These are phyloP conservation scores for Buceros bicornis DNA, from an alignment of 2,797 vertebrate species.

Conservation along the genomic window DNA sequence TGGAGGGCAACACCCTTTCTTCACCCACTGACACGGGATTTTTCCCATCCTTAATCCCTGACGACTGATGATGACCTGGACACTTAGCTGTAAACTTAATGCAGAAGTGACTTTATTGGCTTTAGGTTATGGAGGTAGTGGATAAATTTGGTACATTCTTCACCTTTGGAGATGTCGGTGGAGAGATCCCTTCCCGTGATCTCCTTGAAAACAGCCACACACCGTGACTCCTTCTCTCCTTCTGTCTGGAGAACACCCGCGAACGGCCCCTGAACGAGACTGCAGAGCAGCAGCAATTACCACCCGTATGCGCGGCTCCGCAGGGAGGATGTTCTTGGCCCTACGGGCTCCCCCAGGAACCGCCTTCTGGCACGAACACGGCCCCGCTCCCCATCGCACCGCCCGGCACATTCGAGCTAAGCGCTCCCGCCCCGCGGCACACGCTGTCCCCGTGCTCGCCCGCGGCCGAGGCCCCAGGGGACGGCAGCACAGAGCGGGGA, in stretches of 20 bases:
- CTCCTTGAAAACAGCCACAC: background rate
- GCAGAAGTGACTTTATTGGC: background rate
- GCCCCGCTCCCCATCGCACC: background rate
- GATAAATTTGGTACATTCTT: background rate
- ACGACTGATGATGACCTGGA: too few species aligned
- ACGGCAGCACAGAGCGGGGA: background rate
- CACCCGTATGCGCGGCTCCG: accelerated
- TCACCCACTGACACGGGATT: too few species aligned
- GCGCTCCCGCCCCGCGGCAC: too few species aligned
- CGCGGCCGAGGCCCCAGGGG: too few species aligned
- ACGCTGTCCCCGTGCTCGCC: accelerated
- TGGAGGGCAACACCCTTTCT: too few species aligned
- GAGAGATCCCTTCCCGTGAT: background rate
- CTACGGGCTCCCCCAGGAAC: too few species aligned
- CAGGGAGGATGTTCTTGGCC: background rate
- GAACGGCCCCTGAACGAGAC: background rate
- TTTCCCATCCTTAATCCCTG: too few species aligned
- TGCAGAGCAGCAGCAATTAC: background rate
- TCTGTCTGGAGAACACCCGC: background rate
- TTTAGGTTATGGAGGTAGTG: background rate
- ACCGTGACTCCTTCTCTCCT: background rate
- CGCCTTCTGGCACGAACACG: background rate
- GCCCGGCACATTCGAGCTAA: background rate
- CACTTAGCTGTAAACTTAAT: too few species aligned
- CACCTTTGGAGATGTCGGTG: background rate